phyloP scores from a whole-genome alignment of 1,140 invertebrate genomes.

The Phymastichus coffea region DNA sequence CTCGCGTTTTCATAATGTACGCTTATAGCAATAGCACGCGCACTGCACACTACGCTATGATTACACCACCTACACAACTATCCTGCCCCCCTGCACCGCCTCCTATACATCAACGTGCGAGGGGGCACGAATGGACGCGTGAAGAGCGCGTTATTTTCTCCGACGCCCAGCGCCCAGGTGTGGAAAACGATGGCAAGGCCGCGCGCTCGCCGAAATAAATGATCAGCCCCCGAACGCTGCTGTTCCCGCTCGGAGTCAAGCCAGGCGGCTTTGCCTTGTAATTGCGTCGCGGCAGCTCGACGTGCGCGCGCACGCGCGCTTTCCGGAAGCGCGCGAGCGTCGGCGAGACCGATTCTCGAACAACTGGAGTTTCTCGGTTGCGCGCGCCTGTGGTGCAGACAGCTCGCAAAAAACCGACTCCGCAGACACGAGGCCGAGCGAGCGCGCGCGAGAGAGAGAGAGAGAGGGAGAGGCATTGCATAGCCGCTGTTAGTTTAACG shows the following conservation, averaged over 20 bases:
- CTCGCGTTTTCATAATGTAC: not conserved
- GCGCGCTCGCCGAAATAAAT: no score
- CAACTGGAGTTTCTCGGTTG: slow-evolving; percentile 17
- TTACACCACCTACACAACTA: not conserved
- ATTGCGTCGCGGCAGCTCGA: no score
- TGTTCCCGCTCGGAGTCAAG: no score
- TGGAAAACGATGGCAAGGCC: no score
- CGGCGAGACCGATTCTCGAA: slow-evolving; percentile 25
- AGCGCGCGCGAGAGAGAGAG: not conserved
- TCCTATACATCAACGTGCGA: no score
- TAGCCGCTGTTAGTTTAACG: slow-evolving; percentile 19
- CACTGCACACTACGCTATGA: not conserved
- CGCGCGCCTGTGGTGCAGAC: not conserved
- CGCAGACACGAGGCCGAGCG: not conserved
- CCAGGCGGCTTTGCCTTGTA: no score
- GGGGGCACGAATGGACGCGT: no score
- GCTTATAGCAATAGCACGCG: not conserved
- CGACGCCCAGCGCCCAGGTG: no score
- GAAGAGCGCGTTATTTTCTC: no score
- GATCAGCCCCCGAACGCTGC: no score
- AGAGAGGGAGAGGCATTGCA: not conserved
- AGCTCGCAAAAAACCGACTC: not conserved
- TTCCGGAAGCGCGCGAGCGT: slow-evolving; percentile 24
- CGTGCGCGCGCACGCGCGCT: slow-evolving; percentile 22
- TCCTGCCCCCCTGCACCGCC: no score